Conservation (phyloP, 2,888 invertebrate genomes). For the Callinectes sapidus region DNA sequence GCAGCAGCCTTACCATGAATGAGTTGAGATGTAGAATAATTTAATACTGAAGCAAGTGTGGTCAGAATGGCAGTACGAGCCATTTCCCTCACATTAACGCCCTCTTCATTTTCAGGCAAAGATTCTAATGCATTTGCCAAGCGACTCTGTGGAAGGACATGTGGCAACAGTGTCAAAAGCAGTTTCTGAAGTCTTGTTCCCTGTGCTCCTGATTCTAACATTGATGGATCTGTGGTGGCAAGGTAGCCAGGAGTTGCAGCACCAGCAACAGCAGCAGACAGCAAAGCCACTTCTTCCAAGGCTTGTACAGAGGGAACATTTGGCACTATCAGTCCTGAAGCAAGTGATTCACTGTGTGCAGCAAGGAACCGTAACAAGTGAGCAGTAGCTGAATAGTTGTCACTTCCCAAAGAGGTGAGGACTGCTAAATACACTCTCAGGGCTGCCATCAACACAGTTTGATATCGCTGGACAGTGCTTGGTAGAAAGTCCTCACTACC, state of each 20-base stretch:
- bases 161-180: slow-evolving; percentile 64
- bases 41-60: slow-evolving; percentile 57
- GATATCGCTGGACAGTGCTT: slow-evolving; percentile 83
- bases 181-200: slow-evolving; percentile 67
- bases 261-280: slow-evolving; percentile 69
- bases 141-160: slow-evolving; percentile 66
- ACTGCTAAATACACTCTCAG: slow-evolving; percentile 88
- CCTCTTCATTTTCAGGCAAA: slow-evolving; percentile 68
- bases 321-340: slow-evolving; percentile 84
- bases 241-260: slow-evolving; percentile 63
- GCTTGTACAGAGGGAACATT: slow-evolving; percentile 54
- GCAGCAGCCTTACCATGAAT: slow-evolving; percentile 57
- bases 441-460: slow-evolving; percentile 89
- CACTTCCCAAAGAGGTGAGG: slow-evolving; percentile 87
- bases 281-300: slow-evolving; percentile 63
- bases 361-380: slow-evolving; percentile 88
- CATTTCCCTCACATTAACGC: slow-evolving; percentile 59
- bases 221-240: slow-evolving; percentile 60
- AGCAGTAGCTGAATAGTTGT: slow-evolving; percentile 87
- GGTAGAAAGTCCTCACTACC: slow-evolving; percentile 79
- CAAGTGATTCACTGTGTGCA: slow-evolving; percentile 88
- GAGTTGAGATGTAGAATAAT: slow-evolving; percentile 61
- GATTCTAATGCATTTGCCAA: slow-evolving; percentile 54
- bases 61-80: slow-evolving; percentile 63
- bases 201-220: slow-evolving; percentile 63